Base-by-base conservation (phyloP, 2,113 vertebrate genomes). In the Helogale parvula region DNA sequence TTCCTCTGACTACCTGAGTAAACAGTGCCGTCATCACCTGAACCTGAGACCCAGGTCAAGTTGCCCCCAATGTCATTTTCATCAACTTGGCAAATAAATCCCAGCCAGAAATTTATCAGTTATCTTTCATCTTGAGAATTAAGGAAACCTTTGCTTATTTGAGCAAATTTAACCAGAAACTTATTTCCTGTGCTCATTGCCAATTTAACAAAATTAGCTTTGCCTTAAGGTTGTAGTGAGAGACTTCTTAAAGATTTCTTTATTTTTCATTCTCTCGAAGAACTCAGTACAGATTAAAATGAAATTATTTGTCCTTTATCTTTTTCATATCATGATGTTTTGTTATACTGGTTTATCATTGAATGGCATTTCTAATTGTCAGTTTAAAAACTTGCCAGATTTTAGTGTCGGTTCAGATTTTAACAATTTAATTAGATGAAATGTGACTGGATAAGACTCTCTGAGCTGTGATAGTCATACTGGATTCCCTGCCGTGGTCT, bases 61-160 rank as follows among this genome's bases (percentile, higher is more conserved):
- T 77, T 92, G 41, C 50, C 71, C 74, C 71, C 17, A 60, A 0
- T 41, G 31, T 94, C 81, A 66, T 88, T 66, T 79, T 90, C 27
- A 80, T 83, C 68, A 80, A 10, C 29, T 54, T 57, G 5, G 29
- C 71, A 21, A 14, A 33, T 90, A 63, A 89, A 63, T 60, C 45
- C 68, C 23, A 85, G 60, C 45, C 35, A 11, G 71, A 97, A 92
- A 89, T 72, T 47, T n/a, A 57, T 88, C 65, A 19, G 9, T 79
- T 92, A 45, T 65, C 79, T 90, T 96, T 94, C 54, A 57, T 88
- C 41, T 74, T 80, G 17, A 87, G 35, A 90, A 45, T 87, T 92
- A 94, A 90, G 69, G 90, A 79, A 88, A 33, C 31, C n/a, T 47
- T 83, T 77, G 38, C 60, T 87, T 79, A 21, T 81, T 82, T 80